These are phyloP conservation scores for Galemys pyrenaicus DNA, from an alignment of 2,113 vertebrate species.

Conservation along the genomic window DNA sequence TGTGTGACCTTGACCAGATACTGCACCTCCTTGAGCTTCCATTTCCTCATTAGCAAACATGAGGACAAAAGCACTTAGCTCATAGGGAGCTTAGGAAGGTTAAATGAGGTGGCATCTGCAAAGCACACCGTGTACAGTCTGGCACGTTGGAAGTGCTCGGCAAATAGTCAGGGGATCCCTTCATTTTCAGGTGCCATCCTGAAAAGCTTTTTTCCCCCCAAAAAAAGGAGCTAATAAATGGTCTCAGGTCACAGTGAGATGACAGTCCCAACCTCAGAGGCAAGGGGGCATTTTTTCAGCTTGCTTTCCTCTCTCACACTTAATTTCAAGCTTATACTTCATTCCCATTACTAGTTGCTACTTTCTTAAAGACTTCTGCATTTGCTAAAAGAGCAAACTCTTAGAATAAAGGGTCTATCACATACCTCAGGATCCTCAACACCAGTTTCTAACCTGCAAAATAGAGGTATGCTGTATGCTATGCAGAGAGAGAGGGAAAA, in stretches of 20 bases:
- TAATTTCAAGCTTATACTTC: neutral
- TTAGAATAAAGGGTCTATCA: neutral
- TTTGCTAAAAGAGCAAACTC: neutral
- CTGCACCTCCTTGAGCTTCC: neutral
- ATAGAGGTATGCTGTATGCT: neutral
- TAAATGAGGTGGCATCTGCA: neutral
- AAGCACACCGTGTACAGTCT: neutral
- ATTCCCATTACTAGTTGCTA: neutral
- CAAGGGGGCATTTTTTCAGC: neutral
- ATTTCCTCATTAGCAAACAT: slow-evolving; percentile 44
- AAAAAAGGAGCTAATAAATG: neutral
- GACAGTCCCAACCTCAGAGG: neutral
- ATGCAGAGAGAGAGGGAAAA: too few relatives aligned
- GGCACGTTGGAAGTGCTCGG: neutral
- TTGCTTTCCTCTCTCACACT: neutral
- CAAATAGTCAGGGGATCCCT: neutral
- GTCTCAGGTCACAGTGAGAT: neutral
- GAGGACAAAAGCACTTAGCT: neutral
- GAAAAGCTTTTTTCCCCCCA: too few relatives aligned
- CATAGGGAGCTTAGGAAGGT: neutral
- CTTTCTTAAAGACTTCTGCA: neutral
- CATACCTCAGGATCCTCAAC: neutral
- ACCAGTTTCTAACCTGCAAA: neutral
- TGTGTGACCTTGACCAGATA: slow-evolving; percentile 30
- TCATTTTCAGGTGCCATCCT: neutral